phyloP scores from a whole-genome alignment of 1,140 invertebrate species.

The Neuroterus valhalla region DNA sequence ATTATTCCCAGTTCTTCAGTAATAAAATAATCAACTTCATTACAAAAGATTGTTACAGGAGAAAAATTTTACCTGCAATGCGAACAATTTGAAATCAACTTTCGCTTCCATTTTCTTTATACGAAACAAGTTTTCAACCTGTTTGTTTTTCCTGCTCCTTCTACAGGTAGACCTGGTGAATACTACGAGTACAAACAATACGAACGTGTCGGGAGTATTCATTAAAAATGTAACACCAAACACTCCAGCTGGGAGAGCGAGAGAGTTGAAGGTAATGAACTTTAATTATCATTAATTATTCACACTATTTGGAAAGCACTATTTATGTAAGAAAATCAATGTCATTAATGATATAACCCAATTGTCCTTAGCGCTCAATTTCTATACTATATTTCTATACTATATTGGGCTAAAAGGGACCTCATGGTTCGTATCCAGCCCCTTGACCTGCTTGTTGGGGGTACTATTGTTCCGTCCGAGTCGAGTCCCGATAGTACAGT shows the following conservation, averaged over 20 bases:
- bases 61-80: no score
- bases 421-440: no score
- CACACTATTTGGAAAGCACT: neutral
- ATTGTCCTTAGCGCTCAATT: no score
- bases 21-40: slow-evolving; percentile 24
- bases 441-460: no score
- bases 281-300: slow-evolving; percentile 30
- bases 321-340: neutral
- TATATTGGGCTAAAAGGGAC: no score
- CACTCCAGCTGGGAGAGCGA: slow-evolving; percentile 94
- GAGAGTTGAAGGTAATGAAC: slow-evolving; percentile 85
- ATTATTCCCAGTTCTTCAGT: no score
- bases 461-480: no score
- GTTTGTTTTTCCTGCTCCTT: neutral
- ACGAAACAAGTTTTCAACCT: no score
- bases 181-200: slow-evolving; percentile 59
- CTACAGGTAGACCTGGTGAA: slow-evolving; percentile 78
- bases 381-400: no score
- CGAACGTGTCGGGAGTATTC: slow-evolving; percentile 92
- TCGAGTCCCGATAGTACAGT: no score
- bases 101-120: no score
- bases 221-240: slow-evolving; percentile 97
- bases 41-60: slow-evolving; percentile 19
- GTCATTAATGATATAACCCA: neutral
- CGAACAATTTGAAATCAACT: no score